Conservation (phyloP, 1,140 invertebrate genomes). For the Theocolax elegans region DNA sequence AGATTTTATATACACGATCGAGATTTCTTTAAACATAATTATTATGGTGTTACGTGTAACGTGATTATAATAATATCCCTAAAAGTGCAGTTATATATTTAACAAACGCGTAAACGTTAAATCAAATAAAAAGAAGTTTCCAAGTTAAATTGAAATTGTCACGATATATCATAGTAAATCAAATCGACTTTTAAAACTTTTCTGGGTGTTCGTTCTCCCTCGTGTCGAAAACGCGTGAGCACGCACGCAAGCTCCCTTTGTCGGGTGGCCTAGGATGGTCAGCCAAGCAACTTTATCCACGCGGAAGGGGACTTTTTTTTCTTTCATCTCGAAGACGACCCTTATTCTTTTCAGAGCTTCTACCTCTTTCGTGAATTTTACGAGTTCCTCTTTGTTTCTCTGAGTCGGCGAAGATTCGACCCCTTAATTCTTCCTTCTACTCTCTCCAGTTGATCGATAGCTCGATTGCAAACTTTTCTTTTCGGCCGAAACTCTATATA, state of each 20-base stretch:
- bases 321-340: constrained; percentile 43
- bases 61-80: no score
- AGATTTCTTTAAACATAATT: no score
- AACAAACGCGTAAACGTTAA: no score
- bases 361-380: constrained; percentile 29
- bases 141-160: no score
- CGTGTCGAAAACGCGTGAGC: constrained; percentile 6
- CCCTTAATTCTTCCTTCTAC: background rate
- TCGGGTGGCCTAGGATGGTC: constrained; percentile 42
- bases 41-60: no score
- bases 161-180: background rate
- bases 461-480: constrained; percentile 10
- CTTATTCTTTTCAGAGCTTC: constrained; percentile 36
- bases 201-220: background rate
- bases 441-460: no score
- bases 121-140: no score
- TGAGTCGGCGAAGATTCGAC: background rate
- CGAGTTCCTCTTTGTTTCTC: constrained; percentile 6
- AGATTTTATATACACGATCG: no score
- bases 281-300: constrained; percentile 1
- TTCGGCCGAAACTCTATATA: background rate
- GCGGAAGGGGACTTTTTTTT: constrained; percentile 33
- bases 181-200: constrained; percentile 17
- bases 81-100: no score
- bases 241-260: constrained; percentile 34